Evolutionary conservation across 2,888 invertebrate species (phyloP).

Genomic region (Folsomia candida): DNA sequence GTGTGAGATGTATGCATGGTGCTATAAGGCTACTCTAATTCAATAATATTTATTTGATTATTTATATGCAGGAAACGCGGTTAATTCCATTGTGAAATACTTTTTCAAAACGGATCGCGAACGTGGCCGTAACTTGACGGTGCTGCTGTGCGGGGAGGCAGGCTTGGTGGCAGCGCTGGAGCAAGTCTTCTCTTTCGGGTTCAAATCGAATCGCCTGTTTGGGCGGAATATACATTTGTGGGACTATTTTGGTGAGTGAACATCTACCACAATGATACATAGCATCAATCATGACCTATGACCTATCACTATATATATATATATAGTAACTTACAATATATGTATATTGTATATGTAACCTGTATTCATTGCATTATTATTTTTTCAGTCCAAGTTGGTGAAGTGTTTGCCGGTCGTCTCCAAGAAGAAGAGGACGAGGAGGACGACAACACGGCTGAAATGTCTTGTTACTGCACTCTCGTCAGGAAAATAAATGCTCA

Average conservation of each 20-base stretch:
- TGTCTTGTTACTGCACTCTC: constrained; percentile 83
- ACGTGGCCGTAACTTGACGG: constrained; percentile 64
- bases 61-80: constrained; percentile 72
- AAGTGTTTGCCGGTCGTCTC: constrained; percentile 65
- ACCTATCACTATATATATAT: not conserved
- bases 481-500: constrained; percentile 83
- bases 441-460: constrained; percentile 65
- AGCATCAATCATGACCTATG: not conserved
- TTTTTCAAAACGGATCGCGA: constrained; percentile 86
- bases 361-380: not conserved
- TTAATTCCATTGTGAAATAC: constrained; percentile 95
- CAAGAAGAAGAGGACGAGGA: constrained; percentile 60
- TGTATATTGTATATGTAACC: not conserved
- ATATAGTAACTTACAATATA: constrained; percentile 2
- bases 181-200: constrained; percentile 91
- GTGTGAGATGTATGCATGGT: too few relatives aligned
- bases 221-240: constrained; percentile 93
- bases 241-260: constrained; percentile 88
- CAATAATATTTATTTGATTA: too few relatives aligned
- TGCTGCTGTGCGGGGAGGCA: constrained; percentile 89
- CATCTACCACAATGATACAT: not conserved
- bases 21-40: too few relatives aligned
- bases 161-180: constrained; percentile 92
- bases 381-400: constrained; percentile 69
- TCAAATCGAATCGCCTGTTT: constrained; percentile 87